Evolutionary conservation across 1,140 invertebrate species (phyloP), one percentile per base, ranked within the genome.

Genomic region (Listronotus bonariensis): DNA sequence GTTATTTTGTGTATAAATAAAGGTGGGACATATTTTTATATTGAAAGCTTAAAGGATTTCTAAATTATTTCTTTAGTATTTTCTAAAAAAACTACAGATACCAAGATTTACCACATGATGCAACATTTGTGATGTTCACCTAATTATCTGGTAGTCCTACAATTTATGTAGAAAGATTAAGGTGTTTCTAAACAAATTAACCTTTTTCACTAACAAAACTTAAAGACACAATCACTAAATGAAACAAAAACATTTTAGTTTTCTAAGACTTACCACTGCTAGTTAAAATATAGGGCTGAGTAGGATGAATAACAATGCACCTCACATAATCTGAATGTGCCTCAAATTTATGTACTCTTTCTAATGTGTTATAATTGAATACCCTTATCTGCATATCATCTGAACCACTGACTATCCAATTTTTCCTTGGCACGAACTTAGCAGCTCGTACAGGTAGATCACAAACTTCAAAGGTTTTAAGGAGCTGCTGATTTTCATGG

Each of bases 331-430:
- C 97, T 9, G 95, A 97, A 81, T 99, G 97, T 5, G 97, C 97
- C 81, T 99, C 98, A 80, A 96, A 98, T 8, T 92, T 87, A 77
- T 99, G 95, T 0, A 97, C 90, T 71, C 95, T 82, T 77, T 99
- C 98, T 64, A 98, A 78, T 0, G 98, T 99, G 78, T 99, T 99
- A 80, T 99, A 99, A 81, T 99, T 99, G 79, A 96, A 99, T 7
- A 99, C 90, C 60, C 97, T 85, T 17, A 99, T 89, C 78, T 92
- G 91, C 90, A 94, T 93, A 77, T 96, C 95, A 88, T 96, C 96
- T 0, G 97, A 99, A 34, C 97, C 98, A 10, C 95, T 96, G 32
- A 99, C 88, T 20, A 99, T 89, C 98, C 98, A 99, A 80, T 98
- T 99, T 77, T 99, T 99, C 20, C 97, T 84, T 0, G 95, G 89